phyloP scores from a whole-genome alignment of 92 coral and sea anemone genomes.

The Zoanthus solanderi region DNA sequence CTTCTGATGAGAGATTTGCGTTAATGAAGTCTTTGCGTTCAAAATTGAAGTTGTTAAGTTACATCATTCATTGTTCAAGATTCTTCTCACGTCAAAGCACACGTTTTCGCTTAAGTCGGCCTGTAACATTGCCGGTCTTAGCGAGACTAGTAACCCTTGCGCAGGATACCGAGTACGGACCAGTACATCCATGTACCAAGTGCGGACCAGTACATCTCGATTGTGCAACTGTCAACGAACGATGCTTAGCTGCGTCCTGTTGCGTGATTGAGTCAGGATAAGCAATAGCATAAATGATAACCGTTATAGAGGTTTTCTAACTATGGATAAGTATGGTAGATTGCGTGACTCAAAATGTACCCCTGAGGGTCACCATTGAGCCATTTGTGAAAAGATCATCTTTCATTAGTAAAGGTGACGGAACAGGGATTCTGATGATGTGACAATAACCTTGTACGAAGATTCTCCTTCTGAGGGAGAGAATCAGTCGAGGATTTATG shows the following conservation, averaged over 20 bases:
- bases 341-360: neutral
- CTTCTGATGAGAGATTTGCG: neutral
- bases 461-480: neutral
- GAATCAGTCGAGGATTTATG: neutral
- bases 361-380: no score
- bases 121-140: neutral
- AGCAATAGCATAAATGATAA: neutral
- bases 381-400: neutral
- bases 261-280: neutral
- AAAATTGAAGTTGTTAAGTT: neutral
- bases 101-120: neutral
- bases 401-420: neutral
- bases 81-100: neutral
- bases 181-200: neutral
- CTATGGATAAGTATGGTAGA: neutral
- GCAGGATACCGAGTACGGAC: neutral
- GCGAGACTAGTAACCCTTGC: neutral
- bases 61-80: neutral
- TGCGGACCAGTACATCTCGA: neutral
- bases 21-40: neutral
- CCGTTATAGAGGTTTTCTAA: neutral
- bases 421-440: neutral
- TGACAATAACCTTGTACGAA: neutral
- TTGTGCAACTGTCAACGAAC: neutral
- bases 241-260: neutral